Conservation (phyloP, 2,797 vertebrate species). For the Eupleurogrammus muticus region DNA sequence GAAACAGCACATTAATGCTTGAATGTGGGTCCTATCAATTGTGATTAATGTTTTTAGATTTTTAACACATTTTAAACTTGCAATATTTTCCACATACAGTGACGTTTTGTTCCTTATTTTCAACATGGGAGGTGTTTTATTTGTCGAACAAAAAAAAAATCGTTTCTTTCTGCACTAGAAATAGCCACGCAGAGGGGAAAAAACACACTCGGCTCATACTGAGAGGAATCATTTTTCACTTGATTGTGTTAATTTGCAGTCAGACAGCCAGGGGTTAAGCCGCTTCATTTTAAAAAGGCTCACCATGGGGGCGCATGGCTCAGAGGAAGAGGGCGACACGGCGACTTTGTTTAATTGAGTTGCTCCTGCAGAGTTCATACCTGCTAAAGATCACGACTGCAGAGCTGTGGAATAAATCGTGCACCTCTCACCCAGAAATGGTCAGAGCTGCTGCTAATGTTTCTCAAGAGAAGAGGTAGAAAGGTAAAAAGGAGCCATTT, state of each 20-base stretch:
- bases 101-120: background rate
- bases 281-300: slow-evolving; percentile 38
- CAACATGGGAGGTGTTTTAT: background rate
- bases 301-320: slow-evolving; percentile 1
- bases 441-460: background rate
- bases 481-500: background rate
- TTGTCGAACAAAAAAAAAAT: slow-evolving; percentile 1
- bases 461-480: slow-evolving; percentile 6
- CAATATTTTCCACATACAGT: too few relatives aligned
- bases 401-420: slow-evolving; percentile 13
- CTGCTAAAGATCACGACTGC: slow-evolving; percentile 16
- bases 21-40: background rate
- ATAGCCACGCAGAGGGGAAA: background rate
- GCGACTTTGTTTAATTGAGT: slow-evolving; percentile 47
- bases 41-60: background rate
- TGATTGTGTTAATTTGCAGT: slow-evolving; percentile 51
- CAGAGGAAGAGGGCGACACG: slow-evolving; percentile 7
- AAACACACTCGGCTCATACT: background rate
- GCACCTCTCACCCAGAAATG: slow-evolving; percentile 7
- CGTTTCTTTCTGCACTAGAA: background rate
- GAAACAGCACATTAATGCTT: background rate
- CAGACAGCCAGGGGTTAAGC: slow-evolving; percentile 36
- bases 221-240: slow-evolving; percentile 40
- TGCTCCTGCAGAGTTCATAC: slow-evolving; percentile 31
- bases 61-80: background rate